These are phyloP conservation scores for Cryptoblepharus egeriae DNA, from an alignment of 2,797 vertebrate genomes.

Conservation along the genomic window DNA sequence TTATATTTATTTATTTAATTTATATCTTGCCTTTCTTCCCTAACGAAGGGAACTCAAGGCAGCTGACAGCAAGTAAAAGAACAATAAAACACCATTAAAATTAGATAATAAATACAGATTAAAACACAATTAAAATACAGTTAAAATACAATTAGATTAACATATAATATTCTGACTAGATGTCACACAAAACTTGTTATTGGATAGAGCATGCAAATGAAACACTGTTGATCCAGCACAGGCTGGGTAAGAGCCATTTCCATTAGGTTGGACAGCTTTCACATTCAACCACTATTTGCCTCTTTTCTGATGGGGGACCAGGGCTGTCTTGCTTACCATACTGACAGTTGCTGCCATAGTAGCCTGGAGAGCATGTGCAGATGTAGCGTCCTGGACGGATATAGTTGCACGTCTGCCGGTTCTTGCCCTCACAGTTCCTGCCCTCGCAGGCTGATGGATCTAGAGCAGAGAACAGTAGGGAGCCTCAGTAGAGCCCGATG, in stretches of 20 bases:
- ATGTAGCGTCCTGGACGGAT: slow-evolving; percentile 74
- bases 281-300: neutral
- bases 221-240: neutral
- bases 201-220: neutral
- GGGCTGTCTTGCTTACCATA: slow-evolving; percentile 65
- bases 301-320: neutral
- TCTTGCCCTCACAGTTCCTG: slow-evolving; percentile 74
- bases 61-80: no score
- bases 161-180: neutral
- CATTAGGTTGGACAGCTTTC: neutral
- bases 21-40: no score
- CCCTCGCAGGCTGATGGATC: slow-evolving; percentile 73
- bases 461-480: slow-evolving; percentile 10
- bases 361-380: slow-evolving; percentile 83
- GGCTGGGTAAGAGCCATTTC: neutral
- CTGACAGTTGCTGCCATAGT: slow-evolving; percentile 84
- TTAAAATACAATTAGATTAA: no score
- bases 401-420: slow-evolving; percentile 78
- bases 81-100: no score
- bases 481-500: slow-evolving; percentile 1
- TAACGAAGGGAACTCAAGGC: no score
- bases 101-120: no score
- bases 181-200: neutral
- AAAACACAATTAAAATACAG: no score
- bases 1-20: no score